These are phyloP conservation scores for Dolichallabes microphthalmus DNA, from an alignment of 2,113 vertebrate species.

Conservation along the genomic window DNA sequence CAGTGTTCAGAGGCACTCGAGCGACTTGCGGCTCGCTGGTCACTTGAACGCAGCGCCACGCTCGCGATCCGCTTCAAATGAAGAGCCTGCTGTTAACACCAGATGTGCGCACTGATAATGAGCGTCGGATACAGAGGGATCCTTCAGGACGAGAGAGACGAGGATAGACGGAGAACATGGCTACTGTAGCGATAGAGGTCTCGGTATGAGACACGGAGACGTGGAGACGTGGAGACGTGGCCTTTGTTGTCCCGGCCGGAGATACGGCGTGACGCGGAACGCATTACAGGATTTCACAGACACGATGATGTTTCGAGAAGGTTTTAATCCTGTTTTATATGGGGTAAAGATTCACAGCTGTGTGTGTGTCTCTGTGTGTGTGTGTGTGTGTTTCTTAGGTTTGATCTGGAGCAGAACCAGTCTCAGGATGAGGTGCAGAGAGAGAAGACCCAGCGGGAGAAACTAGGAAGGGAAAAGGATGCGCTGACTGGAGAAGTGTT, in stretches of 20 bases:
- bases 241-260: neutral
- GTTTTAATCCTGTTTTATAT: neutral
- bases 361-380: constrained; percentile 13
- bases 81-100: constrained; percentile 52
- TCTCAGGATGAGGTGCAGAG: constrained; percentile 85
- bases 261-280: neutral
- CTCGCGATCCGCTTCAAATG: constrained; percentile 60
- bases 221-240: neutral
- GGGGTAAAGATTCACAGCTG: neutral
- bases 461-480: constrained; percentile 87
- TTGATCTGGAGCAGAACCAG: constrained; percentile 90
- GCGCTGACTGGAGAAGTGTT: constrained; percentile 86
- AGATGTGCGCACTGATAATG: constrained; percentile 48
- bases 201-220: neutral
- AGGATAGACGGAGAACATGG: neutral
- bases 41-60: constrained; percentile 59
- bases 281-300: neutral
- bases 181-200: neutral
- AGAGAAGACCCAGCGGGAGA: constrained; percentile 85
- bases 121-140: constrained; percentile 15
- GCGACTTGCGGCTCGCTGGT: constrained; percentile 62
- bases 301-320: neutral
- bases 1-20: constrained; percentile 61
- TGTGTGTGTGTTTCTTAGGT: constrained; percentile 68
- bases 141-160: neutral